Base-by-base conservation (phyloP, 1,140 invertebrate species). In the Papilio xuthus region DNA sequence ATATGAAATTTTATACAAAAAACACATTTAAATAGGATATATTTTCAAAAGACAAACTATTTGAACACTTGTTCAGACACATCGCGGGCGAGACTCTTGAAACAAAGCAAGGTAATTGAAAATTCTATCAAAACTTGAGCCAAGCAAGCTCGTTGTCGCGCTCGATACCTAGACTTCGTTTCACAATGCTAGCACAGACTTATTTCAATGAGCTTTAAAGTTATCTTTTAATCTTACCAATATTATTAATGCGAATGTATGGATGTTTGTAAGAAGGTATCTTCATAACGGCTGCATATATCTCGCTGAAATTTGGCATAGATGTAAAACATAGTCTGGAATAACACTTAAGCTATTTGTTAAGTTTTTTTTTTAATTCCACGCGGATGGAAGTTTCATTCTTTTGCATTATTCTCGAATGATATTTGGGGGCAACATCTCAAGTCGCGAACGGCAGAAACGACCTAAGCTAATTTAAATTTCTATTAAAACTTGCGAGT, bases 81-180 rank as follows among this genome's bases (percentile, higher is more conserved):
- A 63, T 70, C 70, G 78, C 44, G 77, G 20, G 82, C 78, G 82
- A 82, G 83, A 85, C 85, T 90, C 89, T 87, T 81, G 88, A 87
- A 90, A 92, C 89, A 90, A 92, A 91, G 89, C 87, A 88, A 85
- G 89, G 89, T 92, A 92, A 91, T 92, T 92, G 90, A 92, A 92
- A 92, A 92, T 92, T 91, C 90, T 92, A 92, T 92, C 89, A 91
- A 92, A 92, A 92, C 89, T 92, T 92, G 84, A 83, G 82, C 82
- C 83, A 84, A 88, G 88, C 84, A 84, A 88, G 87, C 83, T 85
- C 78, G 74, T 15, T 42, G 70, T 15, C n/a, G 37, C 71, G 71
- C 26, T 56, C 15, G 13, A 28, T n/a, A 53, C 60, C 12, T 37
- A 13, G 26, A 37, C 26, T 50, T 75, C 85, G 82, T 86, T 84